A percentile compares a stretch with the other conserved stretches of the same genome.
phyloP scores from a whole-genome alignment of 2,888 invertebrate species.

The Diabrotica balteata region DNA sequence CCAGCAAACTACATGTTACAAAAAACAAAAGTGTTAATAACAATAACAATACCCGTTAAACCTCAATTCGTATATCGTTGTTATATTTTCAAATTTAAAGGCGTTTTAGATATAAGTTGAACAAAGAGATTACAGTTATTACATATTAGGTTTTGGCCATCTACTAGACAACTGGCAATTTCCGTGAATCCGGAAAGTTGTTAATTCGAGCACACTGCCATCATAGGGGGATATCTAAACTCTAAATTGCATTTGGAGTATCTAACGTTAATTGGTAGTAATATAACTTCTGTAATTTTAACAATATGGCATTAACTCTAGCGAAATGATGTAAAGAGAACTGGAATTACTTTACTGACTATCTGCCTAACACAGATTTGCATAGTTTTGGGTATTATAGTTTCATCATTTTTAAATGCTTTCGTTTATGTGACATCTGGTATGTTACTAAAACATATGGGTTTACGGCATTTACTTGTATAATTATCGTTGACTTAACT shows the following conservation, averaged over 20 bases:
- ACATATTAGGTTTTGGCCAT: conserved; percentile 32
- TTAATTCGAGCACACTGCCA: conserved; percentile 17
- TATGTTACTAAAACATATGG: no score
- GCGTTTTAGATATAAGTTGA: background rate
- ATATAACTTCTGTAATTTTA: conserved; percentile 37
- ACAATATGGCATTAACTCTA: conserved; percentile 37
- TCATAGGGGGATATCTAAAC: conserved; percentile 34
- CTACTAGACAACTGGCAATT: conserved; percentile 35
- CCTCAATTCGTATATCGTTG: no score
- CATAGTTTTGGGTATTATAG: background rate
- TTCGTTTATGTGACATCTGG: no score
- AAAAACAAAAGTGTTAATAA: no score
- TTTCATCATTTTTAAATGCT: background rate
- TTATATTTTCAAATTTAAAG: no score
- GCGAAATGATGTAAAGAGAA: conserved; percentile 25
- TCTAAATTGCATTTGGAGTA: conserved; percentile 39
- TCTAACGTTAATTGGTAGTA: conserved; percentile 38
- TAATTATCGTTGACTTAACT: no score
- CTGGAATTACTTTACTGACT: conserved; percentile 15
- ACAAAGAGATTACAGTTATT: conserved; percentile 29
- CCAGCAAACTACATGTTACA: no score
- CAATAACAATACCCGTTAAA: no score
- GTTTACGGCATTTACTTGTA: no score
- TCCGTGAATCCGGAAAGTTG: conserved; percentile 25
- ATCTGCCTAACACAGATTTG: background rate